A percentile compares a stretch with the other conserved stretches of the same genome.
phyloP scores from a whole-genome alignment of 2,888 invertebrate species.

The Ochropleura leucogaster region DNA sequence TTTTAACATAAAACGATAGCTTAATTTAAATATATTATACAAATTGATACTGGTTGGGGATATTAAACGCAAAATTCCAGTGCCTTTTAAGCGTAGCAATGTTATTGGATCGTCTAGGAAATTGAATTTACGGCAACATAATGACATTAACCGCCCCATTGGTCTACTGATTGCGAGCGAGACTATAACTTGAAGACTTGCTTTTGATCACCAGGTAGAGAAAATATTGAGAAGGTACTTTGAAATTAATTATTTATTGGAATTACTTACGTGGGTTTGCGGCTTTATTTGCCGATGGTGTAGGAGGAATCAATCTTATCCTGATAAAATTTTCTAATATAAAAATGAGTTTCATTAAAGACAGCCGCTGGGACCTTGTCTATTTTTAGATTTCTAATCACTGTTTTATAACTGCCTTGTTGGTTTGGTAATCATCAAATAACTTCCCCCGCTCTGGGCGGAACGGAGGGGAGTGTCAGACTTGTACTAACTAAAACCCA shows the following conservation, averaged over 20 bases:
- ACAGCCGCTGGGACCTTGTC: background rate
- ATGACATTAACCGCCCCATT: conserved; percentile 48
- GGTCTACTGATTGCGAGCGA: conserved; percentile 31
- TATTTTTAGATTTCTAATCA: background rate
- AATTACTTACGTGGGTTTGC: background rate
- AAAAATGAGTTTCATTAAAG: background rate
- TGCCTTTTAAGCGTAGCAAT: conserved; percentile 48
- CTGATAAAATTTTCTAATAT: background rate
- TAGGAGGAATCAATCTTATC: background rate
- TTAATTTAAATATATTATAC: conserved; percentile 55
- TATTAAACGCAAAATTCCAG: conserved; percentile 58
- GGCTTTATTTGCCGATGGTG: background rate
- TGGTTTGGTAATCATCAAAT: too few species aligned
- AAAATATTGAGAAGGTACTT: conserved; percentile 1
- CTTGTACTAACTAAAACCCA: too few species aligned
- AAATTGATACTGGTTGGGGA: conserved; percentile 53
- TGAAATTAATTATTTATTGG: conserved; percentile 14
- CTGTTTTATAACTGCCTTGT: background rate
- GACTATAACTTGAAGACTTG: conserved; percentile 36
- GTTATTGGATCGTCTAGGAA: conserved; percentile 54
- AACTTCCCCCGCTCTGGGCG: too few species aligned
- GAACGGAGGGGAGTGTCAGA: too few species aligned
- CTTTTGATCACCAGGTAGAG: conserved; percentile 17
- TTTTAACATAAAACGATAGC: conserved; percentile 43
- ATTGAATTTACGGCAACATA: conserved; percentile 54